Evolutionary conservation across 2,888 invertebrate species (phyloP), one percentile per base, ranked within the genome.

Genomic region (Cheilosia vernalis): DNA sequence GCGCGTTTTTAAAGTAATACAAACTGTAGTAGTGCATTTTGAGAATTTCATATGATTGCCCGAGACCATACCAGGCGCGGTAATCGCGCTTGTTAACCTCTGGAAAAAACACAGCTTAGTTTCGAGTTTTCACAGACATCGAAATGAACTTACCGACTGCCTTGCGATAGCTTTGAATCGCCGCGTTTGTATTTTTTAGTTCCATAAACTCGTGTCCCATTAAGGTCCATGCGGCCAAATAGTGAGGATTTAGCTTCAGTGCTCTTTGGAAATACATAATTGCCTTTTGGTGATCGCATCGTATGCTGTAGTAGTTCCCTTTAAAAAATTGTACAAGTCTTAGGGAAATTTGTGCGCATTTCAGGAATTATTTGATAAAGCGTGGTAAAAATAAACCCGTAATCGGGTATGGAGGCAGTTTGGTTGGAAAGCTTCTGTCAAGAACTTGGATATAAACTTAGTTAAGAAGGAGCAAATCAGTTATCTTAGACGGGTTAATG

Each of bases 201-300:
- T 99, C 99, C 96, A 99, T 98, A 92, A 97, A 99, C 92, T 99
- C 99, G 91, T 99, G 99, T 0, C 99, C 99, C 95, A 99, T 97
- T 53, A 99, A 93, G 2, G 98, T 99, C 99, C 99, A 99, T 0
- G 98, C 99, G 0, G 98, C 97, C 60, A 98, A 93, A 92, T 98
- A 98, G 89, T 97, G 96, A 0, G 98, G 98, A 93, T 98, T 98
- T 6, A 99, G 93, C 91, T 97, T 97, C 17, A 99, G 92, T 0
- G 99, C 99, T 88, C 99, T 94, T 92, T 98, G 98, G 91, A 99
- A 99, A 92, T 99, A 99, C 88, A 98, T 93, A 10, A 99, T 97
- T n/a, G 99, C 98, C 92, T 98, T 98, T 90, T 98, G 97, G 92
- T 99, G 99, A 91, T 99, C 98, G 81, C 97, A 95, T 87, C 98